Conservation (phyloP, 2,113 vertebrate species). For the Acanthisitta chloris region DNA sequence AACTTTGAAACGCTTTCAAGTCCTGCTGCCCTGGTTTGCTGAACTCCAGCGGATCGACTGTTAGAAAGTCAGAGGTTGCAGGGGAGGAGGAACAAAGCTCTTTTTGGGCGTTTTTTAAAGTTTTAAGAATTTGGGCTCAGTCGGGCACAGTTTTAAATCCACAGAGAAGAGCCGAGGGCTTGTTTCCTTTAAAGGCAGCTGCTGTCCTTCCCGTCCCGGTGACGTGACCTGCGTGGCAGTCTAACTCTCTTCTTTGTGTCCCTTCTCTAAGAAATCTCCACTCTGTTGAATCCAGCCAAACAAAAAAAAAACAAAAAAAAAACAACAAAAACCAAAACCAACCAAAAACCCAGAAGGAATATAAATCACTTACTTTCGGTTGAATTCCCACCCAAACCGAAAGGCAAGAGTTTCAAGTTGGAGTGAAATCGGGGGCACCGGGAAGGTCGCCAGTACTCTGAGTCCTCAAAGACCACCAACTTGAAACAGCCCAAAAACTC, state of each 20-base stretch:
- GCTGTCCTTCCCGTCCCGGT: background rate
- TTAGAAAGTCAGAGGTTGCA: background rate
- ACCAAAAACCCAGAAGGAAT: too few relatives aligned
- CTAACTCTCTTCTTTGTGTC: background rate
- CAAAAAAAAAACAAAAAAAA: background rate
- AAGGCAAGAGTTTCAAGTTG: background rate
- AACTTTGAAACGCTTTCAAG: background rate
- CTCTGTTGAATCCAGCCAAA: background rate
- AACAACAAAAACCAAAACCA: too few relatives aligned
- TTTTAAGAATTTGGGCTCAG: background rate
- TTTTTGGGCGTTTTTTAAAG: background rate
- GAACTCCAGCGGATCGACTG: background rate
- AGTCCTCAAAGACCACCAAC: background rate
- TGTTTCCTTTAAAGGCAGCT: constrained; percentile 57
- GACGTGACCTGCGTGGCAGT: background rate
- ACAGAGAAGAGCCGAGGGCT: background rate
- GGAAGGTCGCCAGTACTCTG: background rate
- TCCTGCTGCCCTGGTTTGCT: background rate
- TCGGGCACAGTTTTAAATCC: background rate
- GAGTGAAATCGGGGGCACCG: background rate
- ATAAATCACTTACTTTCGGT: too few relatives aligned
- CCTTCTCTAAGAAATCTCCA: background rate
- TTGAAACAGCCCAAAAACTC: background rate
- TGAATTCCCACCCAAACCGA: background rate
- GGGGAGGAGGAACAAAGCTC: background rate